phyloP scores from a whole-genome alignment of 1,140 invertebrate genomes.

The Pantala flavescens region DNA sequence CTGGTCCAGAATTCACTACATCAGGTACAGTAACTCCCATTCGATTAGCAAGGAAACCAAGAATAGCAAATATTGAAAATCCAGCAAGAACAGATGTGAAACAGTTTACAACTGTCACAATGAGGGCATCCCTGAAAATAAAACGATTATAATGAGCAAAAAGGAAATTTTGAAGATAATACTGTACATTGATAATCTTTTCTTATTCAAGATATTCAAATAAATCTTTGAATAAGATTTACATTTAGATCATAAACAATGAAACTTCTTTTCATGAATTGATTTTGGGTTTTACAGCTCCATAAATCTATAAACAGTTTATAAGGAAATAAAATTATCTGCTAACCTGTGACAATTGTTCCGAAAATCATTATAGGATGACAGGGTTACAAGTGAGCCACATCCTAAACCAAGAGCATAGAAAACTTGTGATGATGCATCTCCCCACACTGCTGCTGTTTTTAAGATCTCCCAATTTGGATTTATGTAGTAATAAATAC shows the following conservation, averaged over 20 bases:
- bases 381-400: conserved; percentile 60
- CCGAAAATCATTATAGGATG: conserved; percentile 60
- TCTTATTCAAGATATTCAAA: no score
- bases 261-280: no score
- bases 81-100: conserved; percentile 61
- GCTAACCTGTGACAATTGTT: conserved; percentile 54
- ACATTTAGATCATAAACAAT: no score
- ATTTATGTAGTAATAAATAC: conserved; percentile 62
- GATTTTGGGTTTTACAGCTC: no score
- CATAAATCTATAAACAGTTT: no score
- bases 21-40: conserved; percentile 30
- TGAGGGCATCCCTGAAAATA: conserved; percentile 43
- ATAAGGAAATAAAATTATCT: neutral
- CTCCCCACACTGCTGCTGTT: conserved; percentile 35
- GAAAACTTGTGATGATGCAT: conserved; percentile 53
- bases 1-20: conserved; percentile 55
- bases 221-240: no score
- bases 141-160: neutral
- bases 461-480: conserved; percentile 34
- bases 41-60: conserved; percentile 57
- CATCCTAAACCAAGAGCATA: conserved; percentile 58
- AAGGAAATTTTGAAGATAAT: no score
- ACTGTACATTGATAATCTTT: no score
- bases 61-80: conserved; percentile 68
- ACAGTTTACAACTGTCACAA: conserved; percentile 61